Percentiles rank a stretch among this genome's conserved stretches.
Evolutionary conservation across 1,140 invertebrate species (phyloP).

Genomic region (Drosophila seguyi): DNA sequence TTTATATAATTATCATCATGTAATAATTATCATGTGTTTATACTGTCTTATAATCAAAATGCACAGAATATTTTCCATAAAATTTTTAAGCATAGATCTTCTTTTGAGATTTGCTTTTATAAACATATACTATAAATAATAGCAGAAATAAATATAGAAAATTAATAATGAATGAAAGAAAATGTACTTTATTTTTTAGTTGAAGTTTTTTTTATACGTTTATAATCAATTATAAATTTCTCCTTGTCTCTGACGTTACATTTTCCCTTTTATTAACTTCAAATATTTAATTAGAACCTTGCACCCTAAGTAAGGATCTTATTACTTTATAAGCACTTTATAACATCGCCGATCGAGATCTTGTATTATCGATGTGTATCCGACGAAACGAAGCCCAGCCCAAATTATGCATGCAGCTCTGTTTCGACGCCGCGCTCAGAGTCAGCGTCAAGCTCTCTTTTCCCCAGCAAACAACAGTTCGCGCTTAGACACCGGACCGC

Average conservation of each 20-base stretch:
- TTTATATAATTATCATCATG: not conserved
- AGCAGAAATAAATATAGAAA: no score
- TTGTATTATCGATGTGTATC: not conserved
- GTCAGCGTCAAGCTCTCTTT: conserved; percentile 35
- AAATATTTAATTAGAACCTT: not conserved
- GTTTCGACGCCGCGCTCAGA: conserved; percentile 20
- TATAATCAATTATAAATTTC: no score
- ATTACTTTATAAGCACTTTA: not conserved
- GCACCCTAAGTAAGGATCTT: not conserved
- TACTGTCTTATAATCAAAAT: not conserved
- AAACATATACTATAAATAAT: no score
- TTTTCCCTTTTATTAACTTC: not conserved
- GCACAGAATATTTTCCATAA: no score
- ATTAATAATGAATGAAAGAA: no score
- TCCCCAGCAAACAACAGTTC: conserved; percentile 62
- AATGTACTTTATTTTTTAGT: no score
- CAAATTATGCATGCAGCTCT: conserved; percentile 21
- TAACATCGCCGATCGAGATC: not conserved
- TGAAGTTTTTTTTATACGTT: no score
- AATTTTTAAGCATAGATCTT: no score
- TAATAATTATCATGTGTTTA: not conserved
- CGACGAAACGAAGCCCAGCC: conserved; percentile 13
- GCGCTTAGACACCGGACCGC: conserved; percentile 57
- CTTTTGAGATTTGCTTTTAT: no score
- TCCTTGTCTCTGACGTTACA: not conserved